Conservation (phyloP, 1,140 invertebrate species). For the Akabosia matsudoensis region DNA sequence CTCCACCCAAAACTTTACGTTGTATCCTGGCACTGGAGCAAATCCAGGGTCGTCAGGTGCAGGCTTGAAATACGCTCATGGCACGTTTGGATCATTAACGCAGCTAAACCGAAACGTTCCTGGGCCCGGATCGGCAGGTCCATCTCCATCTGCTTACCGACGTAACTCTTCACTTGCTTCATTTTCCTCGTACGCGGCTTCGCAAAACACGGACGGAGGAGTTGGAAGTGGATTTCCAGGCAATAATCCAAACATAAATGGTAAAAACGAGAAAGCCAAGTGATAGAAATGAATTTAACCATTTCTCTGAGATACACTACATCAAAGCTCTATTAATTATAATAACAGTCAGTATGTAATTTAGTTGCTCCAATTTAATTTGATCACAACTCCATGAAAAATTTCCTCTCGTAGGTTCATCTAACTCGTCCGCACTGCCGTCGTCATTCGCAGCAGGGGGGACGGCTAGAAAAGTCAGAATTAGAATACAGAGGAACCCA, state of each 20-base stretch:
- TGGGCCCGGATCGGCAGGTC: conserved; percentile 13
- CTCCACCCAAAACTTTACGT: conserved; percentile 31
- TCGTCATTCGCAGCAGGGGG: conserved; percentile 22
- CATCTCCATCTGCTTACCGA: conserved; percentile 21
- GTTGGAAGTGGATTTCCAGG: not conserved
- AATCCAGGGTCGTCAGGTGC: not conserved
- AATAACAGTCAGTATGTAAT: too few relatives aligned
- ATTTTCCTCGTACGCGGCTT: not conserved
- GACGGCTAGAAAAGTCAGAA: conserved; percentile 51
- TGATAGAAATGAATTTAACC: too few relatives aligned
- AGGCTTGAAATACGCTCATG: conserved; percentile 27
- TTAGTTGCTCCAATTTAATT: too few relatives aligned
- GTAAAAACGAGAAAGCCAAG: not conserved
- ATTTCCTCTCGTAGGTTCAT: not conserved
- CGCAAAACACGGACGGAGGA: not conserved
- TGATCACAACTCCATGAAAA: not conserved
- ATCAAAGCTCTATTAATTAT: not conserved
- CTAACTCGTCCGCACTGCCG: conserved; percentile 8
- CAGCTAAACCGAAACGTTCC: conserved; percentile 25
- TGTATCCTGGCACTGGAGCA: not conserved
- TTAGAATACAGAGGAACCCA: conserved; percentile 74
- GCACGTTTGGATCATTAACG: conserved; percentile 27
- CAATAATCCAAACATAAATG: conserved; percentile 16
- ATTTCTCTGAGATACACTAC: not conserved
- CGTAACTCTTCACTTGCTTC: conserved; percentile 5